Conservation (phyloP, 1,140 invertebrate species). For the Anoplolepis gracilipes region DNA sequence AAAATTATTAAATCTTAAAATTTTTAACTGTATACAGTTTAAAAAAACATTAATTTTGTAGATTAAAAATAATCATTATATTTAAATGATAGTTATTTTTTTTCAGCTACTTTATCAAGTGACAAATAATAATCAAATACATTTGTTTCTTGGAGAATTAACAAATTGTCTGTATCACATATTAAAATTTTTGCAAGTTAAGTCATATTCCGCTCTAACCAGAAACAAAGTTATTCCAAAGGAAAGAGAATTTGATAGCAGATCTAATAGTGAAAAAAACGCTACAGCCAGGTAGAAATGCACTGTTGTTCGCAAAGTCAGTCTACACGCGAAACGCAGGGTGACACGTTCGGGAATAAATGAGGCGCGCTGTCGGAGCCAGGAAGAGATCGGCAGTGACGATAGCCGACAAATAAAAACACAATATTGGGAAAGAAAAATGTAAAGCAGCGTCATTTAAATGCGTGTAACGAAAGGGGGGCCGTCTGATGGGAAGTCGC, state of each 20-base stretch:
- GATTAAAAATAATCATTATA: too few species aligned
- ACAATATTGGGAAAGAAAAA: slow-evolving; percentile 75
- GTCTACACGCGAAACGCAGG: slow-evolving; percentile 36
- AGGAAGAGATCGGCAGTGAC: slow-evolving; percentile 67
- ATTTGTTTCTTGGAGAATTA: not conserved
- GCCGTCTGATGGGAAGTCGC: slow-evolving; percentile 21
- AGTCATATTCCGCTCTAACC: not conserved
- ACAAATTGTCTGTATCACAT: not conserved
- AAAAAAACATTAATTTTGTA: too few species aligned
- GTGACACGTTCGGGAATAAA: slow-evolving; percentile 66
- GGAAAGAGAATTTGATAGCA: slow-evolving; percentile 14
- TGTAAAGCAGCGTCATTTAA: slow-evolving; percentile 68
- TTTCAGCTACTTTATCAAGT: not conserved
- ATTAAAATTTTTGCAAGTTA: not conserved
- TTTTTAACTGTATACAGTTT: too few species aligned
- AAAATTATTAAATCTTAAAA: too few species aligned
- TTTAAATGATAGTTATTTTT: too few species aligned
- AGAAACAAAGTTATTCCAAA: not conserved
- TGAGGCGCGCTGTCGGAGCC: slow-evolving; percentile 55
- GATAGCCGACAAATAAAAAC: slow-evolving; percentile 72
- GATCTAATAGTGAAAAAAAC: not conserved
- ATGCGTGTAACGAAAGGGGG: slow-evolving; percentile 63
- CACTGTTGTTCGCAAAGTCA: not conserved
- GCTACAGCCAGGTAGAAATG: slow-evolving; percentile 5
- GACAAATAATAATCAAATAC: not conserved